phyloP scores from a whole-genome alignment of 2,797 vertebrate genomes.

The Typhlichthys subterraneus region DNA sequence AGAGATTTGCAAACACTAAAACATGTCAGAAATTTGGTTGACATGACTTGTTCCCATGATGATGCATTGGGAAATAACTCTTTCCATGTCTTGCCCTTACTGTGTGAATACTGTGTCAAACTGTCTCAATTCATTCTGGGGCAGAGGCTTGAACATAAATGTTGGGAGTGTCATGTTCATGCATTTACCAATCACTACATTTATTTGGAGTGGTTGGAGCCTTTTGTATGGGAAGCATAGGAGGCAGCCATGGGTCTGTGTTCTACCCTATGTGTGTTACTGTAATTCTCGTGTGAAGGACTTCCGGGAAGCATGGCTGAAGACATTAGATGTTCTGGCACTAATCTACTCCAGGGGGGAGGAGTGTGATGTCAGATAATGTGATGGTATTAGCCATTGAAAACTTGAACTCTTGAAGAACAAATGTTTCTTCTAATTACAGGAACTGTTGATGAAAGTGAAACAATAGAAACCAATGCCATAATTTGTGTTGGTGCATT shows the following conservation, averaged over 20 bases:
- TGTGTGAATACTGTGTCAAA: background rate
- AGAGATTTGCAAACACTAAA: background rate
- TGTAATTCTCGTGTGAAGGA: constrained; percentile 37
- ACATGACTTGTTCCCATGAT: background rate
- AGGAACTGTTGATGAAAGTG: background rate
- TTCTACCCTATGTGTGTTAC: constrained; percentile 27
- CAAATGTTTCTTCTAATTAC: background rate
- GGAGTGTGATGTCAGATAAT: constrained; percentile 3
- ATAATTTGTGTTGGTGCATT: background rate
- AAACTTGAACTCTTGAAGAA: background rate
- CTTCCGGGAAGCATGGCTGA: constrained; percentile 32
- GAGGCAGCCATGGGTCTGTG: constrained; percentile 26
- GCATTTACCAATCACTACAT: background rate
- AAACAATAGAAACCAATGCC: background rate
- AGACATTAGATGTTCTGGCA: constrained; percentile 30
- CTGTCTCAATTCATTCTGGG: background rate
- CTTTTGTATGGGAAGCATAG: background rate
- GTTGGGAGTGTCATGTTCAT: background rate
- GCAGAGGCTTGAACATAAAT: background rate
- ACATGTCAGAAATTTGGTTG: background rate
- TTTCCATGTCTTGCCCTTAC: background rate
- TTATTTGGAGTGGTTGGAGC: background rate
- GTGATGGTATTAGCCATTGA: constrained; percentile 5
- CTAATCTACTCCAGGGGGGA: constrained; percentile 4
- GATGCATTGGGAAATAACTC: background rate